Percentiles rank a stretch among this genome's conserved stretches.
phyloP scores from a whole-genome alignment of 1,140 invertebrate genomes.

The Elysia chlorotica region DNA sequence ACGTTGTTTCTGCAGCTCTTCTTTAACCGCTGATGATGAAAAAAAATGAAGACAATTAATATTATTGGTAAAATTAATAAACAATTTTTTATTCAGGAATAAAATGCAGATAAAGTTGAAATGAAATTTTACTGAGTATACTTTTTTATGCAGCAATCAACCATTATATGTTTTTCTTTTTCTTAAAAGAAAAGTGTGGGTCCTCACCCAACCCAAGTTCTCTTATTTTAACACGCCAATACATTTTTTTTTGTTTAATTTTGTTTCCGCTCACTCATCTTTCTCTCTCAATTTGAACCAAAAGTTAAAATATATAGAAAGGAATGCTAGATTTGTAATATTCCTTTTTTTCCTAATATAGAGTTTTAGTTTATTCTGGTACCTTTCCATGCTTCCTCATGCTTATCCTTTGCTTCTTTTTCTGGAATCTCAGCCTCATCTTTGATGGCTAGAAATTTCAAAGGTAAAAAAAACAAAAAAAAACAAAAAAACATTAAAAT shows the following conservation, averaged over 20 bases:
- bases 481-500: background rate
- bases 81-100: too few relatives aligned
- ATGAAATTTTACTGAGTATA: too few relatives aligned
- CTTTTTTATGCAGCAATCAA: too few relatives aligned
- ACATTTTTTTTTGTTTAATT: background rate
- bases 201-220: background rate
- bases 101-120: too few relatives aligned
- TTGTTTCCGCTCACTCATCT: background rate
- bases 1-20: slow-evolving; percentile 56
- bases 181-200: too few relatives aligned
- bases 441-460: too few relatives aligned
- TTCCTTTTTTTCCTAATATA: background rate
- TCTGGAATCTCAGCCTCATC: slow-evolving; percentile 56
- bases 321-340: background rate
- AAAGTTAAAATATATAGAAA: slow-evolving; percentile 25
- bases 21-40: slow-evolving; percentile 52
- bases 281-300: slow-evolving; percentile 5
- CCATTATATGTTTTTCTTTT: too few relatives aligned
- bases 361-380: background rate
- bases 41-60: too few relatives aligned
- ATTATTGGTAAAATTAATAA: too few relatives aligned
- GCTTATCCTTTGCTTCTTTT: slow-evolving; percentile 57
- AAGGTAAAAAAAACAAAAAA: background rate
- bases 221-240: background rate
- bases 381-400: slow-evolving; percentile 59